phyloP scores from a whole-genome alignment of 1,140 invertebrate genomes.

The Marisa cornuarietis region DNA sequence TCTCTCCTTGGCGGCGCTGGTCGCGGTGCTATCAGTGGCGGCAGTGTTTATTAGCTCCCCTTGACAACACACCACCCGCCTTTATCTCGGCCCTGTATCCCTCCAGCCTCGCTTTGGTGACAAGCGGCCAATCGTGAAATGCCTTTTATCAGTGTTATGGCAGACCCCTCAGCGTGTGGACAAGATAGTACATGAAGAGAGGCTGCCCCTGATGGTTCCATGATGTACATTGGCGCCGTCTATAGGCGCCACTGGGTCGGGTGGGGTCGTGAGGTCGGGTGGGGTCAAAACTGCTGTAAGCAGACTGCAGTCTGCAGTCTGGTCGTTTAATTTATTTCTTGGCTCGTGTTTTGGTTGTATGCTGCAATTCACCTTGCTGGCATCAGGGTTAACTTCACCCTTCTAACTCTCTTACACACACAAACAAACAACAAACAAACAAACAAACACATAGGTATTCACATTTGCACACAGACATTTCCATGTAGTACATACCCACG shows the following conservation, averaged over 20 bases:
- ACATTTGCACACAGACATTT: neutral
- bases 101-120: no score
- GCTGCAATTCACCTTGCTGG: no score
- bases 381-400: no score
- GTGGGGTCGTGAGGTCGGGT: neutral
- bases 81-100: no score
- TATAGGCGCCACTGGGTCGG: slow-evolving; percentile 5
- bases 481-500: neutral
- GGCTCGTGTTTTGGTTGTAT: no score
- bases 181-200: slow-evolving; percentile 9
- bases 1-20: no score
- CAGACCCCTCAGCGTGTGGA: neutral
- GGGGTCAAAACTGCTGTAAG: no score
- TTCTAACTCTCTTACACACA: no score
- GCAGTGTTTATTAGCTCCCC: no score
- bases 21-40: no score
- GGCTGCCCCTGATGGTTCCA: slow-evolving; percentile 3
- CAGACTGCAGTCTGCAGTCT: neutral
- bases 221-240: slow-evolving; percentile 23
- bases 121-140: neutral
- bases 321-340: neutral
- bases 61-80: no score
- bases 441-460: neutral
- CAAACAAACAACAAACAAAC: no score
- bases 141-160: slow-evolving; percentile 19